Conservation (phyloP, 2,888 invertebrate genomes). For the Drosophila trichaetosa region DNA sequence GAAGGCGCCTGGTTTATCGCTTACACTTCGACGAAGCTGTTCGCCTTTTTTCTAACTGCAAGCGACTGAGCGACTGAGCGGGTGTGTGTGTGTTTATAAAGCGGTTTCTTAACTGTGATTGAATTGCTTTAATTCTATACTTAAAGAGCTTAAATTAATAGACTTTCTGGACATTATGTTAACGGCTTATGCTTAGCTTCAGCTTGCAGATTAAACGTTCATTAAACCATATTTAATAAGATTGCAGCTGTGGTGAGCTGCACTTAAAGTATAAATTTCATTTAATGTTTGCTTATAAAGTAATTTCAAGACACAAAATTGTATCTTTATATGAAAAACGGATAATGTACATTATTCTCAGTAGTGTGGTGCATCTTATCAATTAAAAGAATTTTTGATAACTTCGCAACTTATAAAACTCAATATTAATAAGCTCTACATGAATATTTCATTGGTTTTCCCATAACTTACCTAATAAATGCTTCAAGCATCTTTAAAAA, state of each 20-base stretch:
- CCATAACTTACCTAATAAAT: neutral
- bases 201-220: neutral
- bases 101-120: constrained; percentile 7
- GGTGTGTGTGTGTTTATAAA: constrained; percentile 14
- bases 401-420: neutral
- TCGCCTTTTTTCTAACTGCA: constrained; percentile 19
- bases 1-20: constrained; percentile 57
- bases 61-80: constrained; percentile 1
- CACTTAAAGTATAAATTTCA: neutral
- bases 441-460: neutral
- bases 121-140: constrained; percentile 27
- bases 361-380: neutral
- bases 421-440: neutral
- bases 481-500: neutral
- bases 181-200: neutral
- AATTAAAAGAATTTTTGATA: neutral
- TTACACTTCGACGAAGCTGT: constrained; percentile 63
- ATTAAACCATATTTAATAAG: neutral
- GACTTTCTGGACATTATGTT: neutral
- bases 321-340: neutral
- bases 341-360: neutral
- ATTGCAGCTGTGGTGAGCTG: neutral
- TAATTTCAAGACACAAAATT: neutral
- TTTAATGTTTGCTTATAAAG: neutral
- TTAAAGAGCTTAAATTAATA: constrained; percentile 26